A percentile compares a stretch with the other conserved stretches of the same genome.
phyloP scores from a whole-genome alignment of 2,888 invertebrate genomes.

The Itoplectis maculator region DNA sequence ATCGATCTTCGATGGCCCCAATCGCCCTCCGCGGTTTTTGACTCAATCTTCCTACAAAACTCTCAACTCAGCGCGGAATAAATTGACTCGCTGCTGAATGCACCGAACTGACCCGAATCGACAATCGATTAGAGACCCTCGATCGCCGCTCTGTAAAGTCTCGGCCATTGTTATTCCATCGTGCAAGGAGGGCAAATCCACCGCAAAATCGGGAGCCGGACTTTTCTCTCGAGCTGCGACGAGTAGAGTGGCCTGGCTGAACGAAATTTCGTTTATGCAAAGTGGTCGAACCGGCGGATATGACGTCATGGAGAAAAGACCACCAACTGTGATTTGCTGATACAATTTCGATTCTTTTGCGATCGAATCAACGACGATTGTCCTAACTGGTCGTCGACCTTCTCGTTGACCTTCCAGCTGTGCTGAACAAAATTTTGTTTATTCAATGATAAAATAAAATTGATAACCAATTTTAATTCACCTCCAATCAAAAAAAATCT shows the following conservation, averaged over 20 bases:
- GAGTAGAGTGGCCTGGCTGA: not conserved
- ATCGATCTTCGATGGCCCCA: constrained; percentile 16
- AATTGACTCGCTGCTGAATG: constrained; percentile 31
- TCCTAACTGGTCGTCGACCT: too few species aligned
- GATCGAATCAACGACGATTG: too few species aligned
- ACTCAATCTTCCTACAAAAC: not conserved
- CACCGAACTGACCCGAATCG: constrained; percentile 34
- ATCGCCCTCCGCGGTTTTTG: constrained; percentile 6
- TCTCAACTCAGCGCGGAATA: constrained; percentile 10
- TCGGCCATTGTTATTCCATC: constrained; percentile 16
- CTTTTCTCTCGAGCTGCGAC: not conserved
- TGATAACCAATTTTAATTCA: too few species aligned
- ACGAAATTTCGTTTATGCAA: too few species aligned
- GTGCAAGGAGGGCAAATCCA: not conserved
- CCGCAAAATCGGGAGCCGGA: not conserved
- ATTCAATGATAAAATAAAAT: too few species aligned
- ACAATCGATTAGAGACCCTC: constrained; percentile 25
- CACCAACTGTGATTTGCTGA: too few species aligned
- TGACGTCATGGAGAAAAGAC: too few species aligned
- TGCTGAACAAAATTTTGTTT: too few species aligned
- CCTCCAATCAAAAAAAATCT: too few species aligned
- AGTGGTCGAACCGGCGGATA: too few species aligned
- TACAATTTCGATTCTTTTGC: too few species aligned
- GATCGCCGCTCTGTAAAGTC: constrained; percentile 10
- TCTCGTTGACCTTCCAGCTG: too few species aligned